Conservation (phyloP, 2,888 invertebrate species). For the Polyommatus icarus region DNA sequence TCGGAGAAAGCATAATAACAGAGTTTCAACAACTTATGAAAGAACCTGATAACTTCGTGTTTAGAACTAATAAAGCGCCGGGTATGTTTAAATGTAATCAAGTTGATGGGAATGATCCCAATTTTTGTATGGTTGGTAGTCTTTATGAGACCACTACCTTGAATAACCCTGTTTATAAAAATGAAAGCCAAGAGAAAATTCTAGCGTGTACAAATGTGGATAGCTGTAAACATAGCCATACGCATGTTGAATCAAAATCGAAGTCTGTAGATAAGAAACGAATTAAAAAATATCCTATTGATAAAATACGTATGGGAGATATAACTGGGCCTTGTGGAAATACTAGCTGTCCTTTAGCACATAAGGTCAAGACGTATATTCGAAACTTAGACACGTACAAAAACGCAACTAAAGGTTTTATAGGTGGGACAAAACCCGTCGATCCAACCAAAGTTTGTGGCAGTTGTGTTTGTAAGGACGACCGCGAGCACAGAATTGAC, state of each 20-base stretch:
- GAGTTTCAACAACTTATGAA: constrained; percentile 69
- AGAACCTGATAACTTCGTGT: constrained; percentile 66
- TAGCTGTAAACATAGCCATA: constrained; percentile 55
- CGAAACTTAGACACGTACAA: constrained; percentile 65
- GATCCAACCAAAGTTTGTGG: constrained; percentile 61
- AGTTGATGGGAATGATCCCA: constrained; percentile 66
- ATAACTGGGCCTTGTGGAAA: constrained; percentile 74
- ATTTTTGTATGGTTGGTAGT: constrained; percentile 70
- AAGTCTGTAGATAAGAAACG: constrained; percentile 41
- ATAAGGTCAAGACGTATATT: constrained; percentile 68
- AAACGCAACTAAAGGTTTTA: constrained; percentile 50
- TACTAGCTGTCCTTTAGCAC: constrained; percentile 65
- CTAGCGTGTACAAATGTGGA: constrained; percentile 69
- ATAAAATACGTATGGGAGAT: constrained; percentile 72
- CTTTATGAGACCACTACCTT: constrained; percentile 69
- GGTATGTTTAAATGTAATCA: constrained; percentile 69
- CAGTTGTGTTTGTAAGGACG: constrained; percentile 66
- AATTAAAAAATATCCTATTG: constrained; percentile 56
- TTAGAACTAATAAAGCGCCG: constrained; percentile 69
- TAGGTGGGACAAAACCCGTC: constrained; percentile 48
- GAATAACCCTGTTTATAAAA: constrained; percentile 63
- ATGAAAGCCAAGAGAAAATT: constrained; percentile 56
- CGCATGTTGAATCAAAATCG: constrained; percentile 48
- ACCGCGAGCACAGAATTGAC: constrained; percentile 62
- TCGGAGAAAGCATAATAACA: constrained; percentile 71